phyloP scores from a whole-genome alignment of 2,888 invertebrate species.

The Apamea sordens region DNA sequence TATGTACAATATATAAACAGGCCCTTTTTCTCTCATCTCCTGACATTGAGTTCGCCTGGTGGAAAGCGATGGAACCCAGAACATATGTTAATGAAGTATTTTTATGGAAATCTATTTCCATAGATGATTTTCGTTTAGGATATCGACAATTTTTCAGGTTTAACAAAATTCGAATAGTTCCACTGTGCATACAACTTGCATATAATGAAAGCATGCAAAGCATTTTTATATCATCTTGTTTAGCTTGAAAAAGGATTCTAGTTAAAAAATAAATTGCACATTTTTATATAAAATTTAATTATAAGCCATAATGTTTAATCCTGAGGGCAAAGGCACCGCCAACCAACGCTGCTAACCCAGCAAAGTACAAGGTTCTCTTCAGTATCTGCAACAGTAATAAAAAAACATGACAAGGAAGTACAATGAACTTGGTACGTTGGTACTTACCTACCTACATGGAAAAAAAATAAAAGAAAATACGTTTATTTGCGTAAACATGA shows the following conservation, averaged over 20 bases:
- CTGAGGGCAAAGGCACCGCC: constrained; percentile 46
- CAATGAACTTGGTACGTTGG: neutral
- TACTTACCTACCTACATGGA: no score
- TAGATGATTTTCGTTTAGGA: neutral
- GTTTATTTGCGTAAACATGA: no score
- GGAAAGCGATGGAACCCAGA: neutral
- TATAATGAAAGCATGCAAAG: neutral
- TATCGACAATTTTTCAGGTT: neutral
- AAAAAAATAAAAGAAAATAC: no score
- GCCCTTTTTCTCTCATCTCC: neutral
- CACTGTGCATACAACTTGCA: no score
- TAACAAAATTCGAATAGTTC: neutral
- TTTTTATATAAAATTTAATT: constrained; percentile 14
- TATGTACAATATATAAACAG: no score
- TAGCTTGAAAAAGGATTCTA: neutral
- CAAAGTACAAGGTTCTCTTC: constrained; percentile 49
- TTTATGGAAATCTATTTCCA: neutral
- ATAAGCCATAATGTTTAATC: constrained; percentile 16
- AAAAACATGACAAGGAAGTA: neutral
- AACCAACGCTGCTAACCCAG: constrained; percentile 48
- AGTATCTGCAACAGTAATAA: constrained; percentile 69
- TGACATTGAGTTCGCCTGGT: neutral
- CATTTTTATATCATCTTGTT: neutral
- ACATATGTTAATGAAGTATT: neutral
- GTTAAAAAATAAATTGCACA: neutral